Evolutionary conservation across 2,888 invertebrate genomes (phyloP), one percentile per base, ranked within the genome.

Genomic region (Scelioninae gen. 1): DNA sequence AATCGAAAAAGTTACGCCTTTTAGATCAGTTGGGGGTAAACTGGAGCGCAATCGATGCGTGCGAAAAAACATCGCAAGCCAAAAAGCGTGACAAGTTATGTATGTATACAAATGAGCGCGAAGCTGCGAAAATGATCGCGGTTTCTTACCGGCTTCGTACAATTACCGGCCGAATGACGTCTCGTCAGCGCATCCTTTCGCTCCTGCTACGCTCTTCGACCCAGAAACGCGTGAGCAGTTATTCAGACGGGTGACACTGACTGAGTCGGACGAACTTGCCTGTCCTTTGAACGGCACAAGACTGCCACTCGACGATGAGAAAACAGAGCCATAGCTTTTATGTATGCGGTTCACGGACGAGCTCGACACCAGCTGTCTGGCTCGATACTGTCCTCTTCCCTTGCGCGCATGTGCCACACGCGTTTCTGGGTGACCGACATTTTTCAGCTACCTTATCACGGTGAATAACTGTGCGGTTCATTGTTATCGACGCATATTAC

Each of bases 331-430:
- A 79, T 77, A 40, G 76, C 76, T 75, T 76, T 72, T 82, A 71
- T 80, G 83, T 82, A 74, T 76, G 79, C 82, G 83, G 38, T 71
- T 78, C 79, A 82, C 76, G 76, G 79, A 83, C 72, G 71, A 79
- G 74, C 74, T 34, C 15, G 68, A 43, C 65, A 87, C 90, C 88
- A 89, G 89, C 88, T 88, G 90, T 88, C 90, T 90, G 90, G 92
- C 89, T 92, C 92, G 91, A 92, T 92, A 92, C 90, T 89, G 88
- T 88, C 86, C 85, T 85, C 80, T 87, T 87, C 87, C 81, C 85
- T 84, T 88, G 74, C 87, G 90, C 92, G 92, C 92, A 91, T 90
- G 91, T 82, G 83, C 80, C 74, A 38, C 60, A 23, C 6, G 40
- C 74, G 58, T 72, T 84, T 84, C 83, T 77, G 74, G 83, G 31